Evolutionary conservation across 1,140 invertebrate species (phyloP).

Genomic region (Heliconius nattereri): DNA sequence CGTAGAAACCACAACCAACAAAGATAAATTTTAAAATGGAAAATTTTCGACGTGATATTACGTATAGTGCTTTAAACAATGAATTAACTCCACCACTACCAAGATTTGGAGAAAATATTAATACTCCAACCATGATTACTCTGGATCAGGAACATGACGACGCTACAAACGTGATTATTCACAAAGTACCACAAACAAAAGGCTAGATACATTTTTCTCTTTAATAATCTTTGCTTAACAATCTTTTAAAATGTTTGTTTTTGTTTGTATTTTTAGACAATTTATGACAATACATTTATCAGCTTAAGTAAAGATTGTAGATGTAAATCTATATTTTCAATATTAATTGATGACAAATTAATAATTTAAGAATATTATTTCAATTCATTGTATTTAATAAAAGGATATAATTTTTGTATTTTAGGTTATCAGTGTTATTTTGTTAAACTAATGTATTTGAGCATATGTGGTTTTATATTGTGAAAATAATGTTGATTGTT

Average conservation of each 20-base stretch:
- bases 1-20: slow-evolving; percentile 52
- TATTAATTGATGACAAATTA: too few relatives aligned
- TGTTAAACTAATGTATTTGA: too few relatives aligned
- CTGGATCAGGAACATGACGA: slow-evolving; percentile 74
- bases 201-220: slow-evolving; percentile 45
- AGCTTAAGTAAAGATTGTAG: too few relatives aligned
- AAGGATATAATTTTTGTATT: too few relatives aligned
- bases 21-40: slow-evolving; percentile 57
- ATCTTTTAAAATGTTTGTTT: not conserved
- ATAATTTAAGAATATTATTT: too few relatives aligned
- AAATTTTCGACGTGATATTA: slow-evolving; percentile 70
- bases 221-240: slow-evolving; percentile 19
- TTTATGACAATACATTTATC: not conserved
- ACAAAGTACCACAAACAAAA: slow-evolving; percentile 76
- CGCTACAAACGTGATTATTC: slow-evolving; percentile 71
- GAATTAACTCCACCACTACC: slow-evolving; percentile 65
- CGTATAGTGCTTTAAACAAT: slow-evolving; percentile 68
- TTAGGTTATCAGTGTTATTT: too few relatives aligned
- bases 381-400: too few relatives aligned
- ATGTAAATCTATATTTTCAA: too few relatives aligned
- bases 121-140: slow-evolving; percentile 63
- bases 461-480: not conserved
- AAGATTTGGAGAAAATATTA: slow-evolving; percentile 51
- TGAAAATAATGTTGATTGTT: not conserved
- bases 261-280: not conserved